These are phyloP conservation scores for Sitta carolinensis DNA, from an alignment of 2,797 vertebrate genomes.

Conservation along the genomic window DNA sequence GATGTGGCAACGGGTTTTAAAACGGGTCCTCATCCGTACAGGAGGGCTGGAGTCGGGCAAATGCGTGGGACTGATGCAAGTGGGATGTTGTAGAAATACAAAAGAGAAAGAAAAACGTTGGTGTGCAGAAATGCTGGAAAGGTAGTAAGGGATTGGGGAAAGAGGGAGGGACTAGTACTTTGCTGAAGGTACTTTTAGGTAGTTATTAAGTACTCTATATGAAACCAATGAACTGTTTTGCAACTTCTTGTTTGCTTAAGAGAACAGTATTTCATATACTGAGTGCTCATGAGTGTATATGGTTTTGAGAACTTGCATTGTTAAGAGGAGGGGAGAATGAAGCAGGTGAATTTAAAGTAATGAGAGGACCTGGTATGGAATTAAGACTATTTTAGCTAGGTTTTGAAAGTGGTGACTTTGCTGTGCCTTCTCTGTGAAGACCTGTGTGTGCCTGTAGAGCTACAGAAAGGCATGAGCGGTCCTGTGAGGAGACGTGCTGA, in stretches of 20 bases:
- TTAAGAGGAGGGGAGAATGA: not conserved
- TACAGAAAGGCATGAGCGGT: not conserved
- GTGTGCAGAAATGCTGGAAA: not conserved
- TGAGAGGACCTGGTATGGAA: not conserved
- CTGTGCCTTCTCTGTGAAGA: not conserved
- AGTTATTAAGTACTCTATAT: not conserved
- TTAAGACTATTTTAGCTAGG: not conserved
- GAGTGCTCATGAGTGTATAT: not conserved
- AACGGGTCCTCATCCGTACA: not conserved
- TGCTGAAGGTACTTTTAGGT: not conserved
- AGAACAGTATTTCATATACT: not conserved
- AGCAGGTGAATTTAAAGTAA: not conserved
- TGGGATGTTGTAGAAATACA: not conserved
- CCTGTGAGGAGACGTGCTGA: not conserved
- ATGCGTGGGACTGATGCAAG: not conserved
- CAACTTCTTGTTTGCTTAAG: not conserved
- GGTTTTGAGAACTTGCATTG: not conserved
- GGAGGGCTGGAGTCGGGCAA: not conserved
- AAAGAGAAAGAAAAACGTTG: conserved; percentile 3
- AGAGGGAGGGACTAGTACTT: not conserved
- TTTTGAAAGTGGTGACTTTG: not conserved
- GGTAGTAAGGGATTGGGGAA: not conserved
- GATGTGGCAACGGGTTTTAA: not conserved
- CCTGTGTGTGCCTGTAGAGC: not conserved
- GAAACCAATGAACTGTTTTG: not conserved